Conservation (phyloP, 2,797 vertebrate species). For the Cirrhinus molitorella region DNA sequence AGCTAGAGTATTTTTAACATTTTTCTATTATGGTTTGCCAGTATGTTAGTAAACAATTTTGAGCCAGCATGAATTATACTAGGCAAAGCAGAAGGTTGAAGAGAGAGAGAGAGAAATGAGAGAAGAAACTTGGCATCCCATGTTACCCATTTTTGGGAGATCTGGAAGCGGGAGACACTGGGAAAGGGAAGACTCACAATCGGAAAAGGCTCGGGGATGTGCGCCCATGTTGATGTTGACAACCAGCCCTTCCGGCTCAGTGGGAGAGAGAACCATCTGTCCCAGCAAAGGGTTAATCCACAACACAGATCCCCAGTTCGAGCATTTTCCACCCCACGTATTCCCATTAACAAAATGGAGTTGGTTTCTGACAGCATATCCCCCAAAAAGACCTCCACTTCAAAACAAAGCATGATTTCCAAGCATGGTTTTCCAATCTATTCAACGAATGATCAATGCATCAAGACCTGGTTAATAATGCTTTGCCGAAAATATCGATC, state of each 20-base stretch:
- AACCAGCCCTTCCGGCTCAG: constrained; percentile 66
- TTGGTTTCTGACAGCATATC: constrained; percentile 54
- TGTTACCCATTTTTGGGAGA: constrained; percentile 13
- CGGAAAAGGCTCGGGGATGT: constrained; percentile 39
- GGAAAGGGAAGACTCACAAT: constrained; percentile 20
- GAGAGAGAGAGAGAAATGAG: background rate
- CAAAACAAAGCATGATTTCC: background rate
- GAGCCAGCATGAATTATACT: background rate
- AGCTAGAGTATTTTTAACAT: background rate
- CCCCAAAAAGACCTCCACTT: constrained; percentile 46
- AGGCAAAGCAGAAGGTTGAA: constrained; percentile 20
- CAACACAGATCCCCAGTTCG: constrained; percentile 74
- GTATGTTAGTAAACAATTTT: background rate
- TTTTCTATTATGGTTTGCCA: background rate
- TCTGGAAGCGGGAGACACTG: constrained; percentile 17
- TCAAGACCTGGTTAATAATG: constrained; percentile 3
- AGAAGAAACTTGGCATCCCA: constrained; percentile 26
- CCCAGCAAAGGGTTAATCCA: constrained; percentile 84
- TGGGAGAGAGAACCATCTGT: constrained; percentile 80
- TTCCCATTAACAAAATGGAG: constrained; percentile 66
- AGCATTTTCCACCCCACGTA: constrained; percentile 78
- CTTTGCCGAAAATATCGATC: background rate
- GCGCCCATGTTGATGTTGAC: constrained; percentile 58
- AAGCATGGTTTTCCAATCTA: background rate
- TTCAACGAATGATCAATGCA: background rate